Base-by-base conservation (phyloP, 2,888 invertebrate genomes). In the Microctonus brassicae region DNA sequence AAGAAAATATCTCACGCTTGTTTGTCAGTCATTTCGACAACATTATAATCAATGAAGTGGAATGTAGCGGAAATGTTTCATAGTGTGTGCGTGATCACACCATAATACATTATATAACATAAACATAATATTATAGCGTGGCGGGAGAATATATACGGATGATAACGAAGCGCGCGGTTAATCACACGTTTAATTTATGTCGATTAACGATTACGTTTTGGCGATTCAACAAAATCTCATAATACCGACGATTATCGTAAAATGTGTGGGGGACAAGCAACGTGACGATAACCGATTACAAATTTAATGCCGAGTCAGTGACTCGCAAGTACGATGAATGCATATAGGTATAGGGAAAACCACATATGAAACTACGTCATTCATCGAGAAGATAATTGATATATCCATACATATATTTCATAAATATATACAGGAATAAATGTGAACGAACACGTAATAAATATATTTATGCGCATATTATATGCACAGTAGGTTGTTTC, bases 101-200 rank as follows among this genome's bases (percentile, higher is more conserved):
- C 47, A 58, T 62, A 70, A 72, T 65, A 58, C 70, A 68, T n/a
- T n/a, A 69, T 53, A 69, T 34, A 64, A 53, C 24, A 47, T 29
- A 52, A 20, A 20, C 29, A 47, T 66, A 34, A 63, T 58, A n/a
- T 33, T 63, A 67, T 71, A 67, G 62, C 65, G 60, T 63, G 52
- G 33, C 61, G 36, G 17, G 62, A 63, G 42, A 70, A 69, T 72
- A 75, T 72, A 75, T n/a, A n/a, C n/a, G n/a, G n/a, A 62, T 60
- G 76, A 75, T 76, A 72, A 75, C 74, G 70, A 71, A 39, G 39
- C 39, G 39, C 55, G 62, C 70, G 77, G 77, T 80, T 80, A 81
- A 82, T 80, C 83, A 76, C 76, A 79, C 77, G 76, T 80, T 82
- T 79, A 80, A 81, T 82, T 82, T 81, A 78, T 80, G 78, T 78